Conservation (phyloP, 2,888 invertebrate genomes). For the Saturnia japonica region DNA sequence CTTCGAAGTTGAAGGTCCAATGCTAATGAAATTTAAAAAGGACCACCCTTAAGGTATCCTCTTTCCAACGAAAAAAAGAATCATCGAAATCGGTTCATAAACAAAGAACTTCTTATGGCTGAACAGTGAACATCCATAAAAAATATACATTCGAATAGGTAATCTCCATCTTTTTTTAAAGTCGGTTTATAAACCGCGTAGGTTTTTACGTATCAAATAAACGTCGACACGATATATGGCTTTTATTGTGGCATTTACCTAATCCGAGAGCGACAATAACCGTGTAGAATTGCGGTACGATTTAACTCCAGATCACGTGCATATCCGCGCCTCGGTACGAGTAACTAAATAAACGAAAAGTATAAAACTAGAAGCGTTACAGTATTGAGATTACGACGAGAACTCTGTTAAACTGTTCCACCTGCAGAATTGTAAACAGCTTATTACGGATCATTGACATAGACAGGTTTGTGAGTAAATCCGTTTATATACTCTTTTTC, state of each 20-base stretch:
- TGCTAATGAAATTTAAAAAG: no score
- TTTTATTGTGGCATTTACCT: not conserved
- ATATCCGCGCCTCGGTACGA: not conserved
- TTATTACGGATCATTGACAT: not conserved
- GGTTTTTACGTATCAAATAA: no score
- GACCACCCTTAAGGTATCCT: no score
- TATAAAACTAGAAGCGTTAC: not conserved
- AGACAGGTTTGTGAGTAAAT: not conserved
- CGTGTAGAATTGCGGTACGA: not conserved
- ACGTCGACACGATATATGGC: not conserved
- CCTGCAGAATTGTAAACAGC: not conserved
- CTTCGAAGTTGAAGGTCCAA: no score
- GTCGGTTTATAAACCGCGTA: no score
- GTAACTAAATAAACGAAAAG: slow-evolving; percentile 16
- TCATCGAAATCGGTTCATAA: no score
- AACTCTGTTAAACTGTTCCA: not conserved
- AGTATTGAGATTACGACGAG: not conserved
- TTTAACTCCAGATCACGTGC: slow-evolving; percentile 20
- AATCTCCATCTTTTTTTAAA: no score
- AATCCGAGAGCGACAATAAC: not conserved
- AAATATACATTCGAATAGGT: no score
- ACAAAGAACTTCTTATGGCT: no score
- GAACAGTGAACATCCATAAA: no score
- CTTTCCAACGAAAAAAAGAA: no score
- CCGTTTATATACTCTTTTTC: not conserved